These are phyloP conservation scores for Phymastichus coffea DNA, from an alignment of 1,140 invertebrate species.

Conservation along the genomic window DNA sequence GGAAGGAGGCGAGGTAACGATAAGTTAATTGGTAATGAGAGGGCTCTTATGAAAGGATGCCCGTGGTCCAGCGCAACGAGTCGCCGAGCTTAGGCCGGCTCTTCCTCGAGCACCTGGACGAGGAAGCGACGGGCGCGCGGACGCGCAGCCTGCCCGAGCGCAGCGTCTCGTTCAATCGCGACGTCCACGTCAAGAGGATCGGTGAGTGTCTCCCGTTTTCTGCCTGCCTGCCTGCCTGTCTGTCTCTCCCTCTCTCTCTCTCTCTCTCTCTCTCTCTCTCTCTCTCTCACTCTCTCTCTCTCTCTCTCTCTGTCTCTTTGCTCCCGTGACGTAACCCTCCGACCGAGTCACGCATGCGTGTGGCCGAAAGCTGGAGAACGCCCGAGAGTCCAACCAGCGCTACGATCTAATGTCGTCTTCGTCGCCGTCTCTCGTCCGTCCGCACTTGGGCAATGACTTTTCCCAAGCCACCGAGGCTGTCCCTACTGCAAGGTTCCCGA, in stretches of 20 bases:
- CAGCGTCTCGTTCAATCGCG: conserved; percentile 82
- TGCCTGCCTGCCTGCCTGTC: background rate
- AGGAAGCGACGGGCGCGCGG: conserved; percentile 26
- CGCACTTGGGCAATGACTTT: conserved; percentile 13
- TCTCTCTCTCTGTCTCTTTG: background rate
- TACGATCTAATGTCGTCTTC: background rate
- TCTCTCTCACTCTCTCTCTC: background rate
- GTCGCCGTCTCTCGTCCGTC: background rate
- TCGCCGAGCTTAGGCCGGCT: conserved; percentile 53
- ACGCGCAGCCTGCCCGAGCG: conserved; percentile 57
- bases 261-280: background rate
- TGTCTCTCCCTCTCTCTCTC: background rate
- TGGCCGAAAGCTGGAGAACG: too few relatives aligned
- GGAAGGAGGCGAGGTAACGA: conserved; percentile 12
- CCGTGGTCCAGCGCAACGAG: conserved; percentile 59
- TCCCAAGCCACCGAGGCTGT: conserved; percentile 2
- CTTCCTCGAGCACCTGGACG: conserved; percentile 1
- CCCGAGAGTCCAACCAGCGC: too few relatives aligned
- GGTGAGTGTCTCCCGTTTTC: conserved; percentile 62
- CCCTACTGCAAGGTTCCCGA: background rate
- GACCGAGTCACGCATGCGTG: background rate
- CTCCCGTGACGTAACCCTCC: background rate
- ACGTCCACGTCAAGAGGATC: conserved; percentile 85
- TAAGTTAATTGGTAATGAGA: conserved; percentile 29
- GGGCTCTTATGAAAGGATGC: conserved; percentile 56